Conservation (phyloP, 92 coral and sea anemone genomes). For the Epizoanthus stellaris region DNA sequence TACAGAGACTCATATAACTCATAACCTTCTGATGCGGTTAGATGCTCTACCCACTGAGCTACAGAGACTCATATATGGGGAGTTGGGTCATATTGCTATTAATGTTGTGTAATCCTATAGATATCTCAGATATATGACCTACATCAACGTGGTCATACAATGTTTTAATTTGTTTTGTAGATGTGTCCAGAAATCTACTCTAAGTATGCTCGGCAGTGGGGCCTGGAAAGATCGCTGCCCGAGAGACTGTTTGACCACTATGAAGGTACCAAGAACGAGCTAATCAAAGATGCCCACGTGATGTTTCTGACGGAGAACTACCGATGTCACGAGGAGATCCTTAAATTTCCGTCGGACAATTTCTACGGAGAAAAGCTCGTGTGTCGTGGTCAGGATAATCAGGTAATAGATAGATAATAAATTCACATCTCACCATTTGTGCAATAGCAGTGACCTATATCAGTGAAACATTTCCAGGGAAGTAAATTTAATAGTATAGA, state of each 20-base stretch:
- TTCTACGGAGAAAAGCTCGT: conserved; percentile 80
- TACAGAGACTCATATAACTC: too few relatives aligned
- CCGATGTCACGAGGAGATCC: conserved; percentile 82
- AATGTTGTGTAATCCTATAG: too few relatives aligned
- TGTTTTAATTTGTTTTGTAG: conserved; percentile 26
- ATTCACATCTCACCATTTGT: too few relatives aligned
- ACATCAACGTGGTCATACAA: background rate
- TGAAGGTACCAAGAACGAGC: conserved; percentile 6
- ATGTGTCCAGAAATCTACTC: conserved; percentile 87
- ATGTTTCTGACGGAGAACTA: conserved; percentile 88
- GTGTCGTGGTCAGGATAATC: conserved; percentile 59
- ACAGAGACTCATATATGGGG: too few relatives aligned
- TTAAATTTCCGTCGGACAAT: conserved; percentile 80
- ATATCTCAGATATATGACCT: background rate
- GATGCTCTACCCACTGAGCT: too few relatives aligned
- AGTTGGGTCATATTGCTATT: too few relatives aligned
- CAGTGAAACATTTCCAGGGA: too few relatives aligned
- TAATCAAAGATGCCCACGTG: conserved; percentile 47
- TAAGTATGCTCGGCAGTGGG: conserved; percentile 57
- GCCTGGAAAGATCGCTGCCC: conserved; percentile 81
- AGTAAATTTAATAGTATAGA: too few relatives aligned
- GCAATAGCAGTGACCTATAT: too few relatives aligned
- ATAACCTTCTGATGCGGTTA: too few relatives aligned
- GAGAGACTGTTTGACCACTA: conserved; percentile 88
- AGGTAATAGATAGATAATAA: background rate